These are phyloP conservation scores for Sanderia malayensis DNA, from an alignment of 30 jellyfish, hydroid and myxozoan genomes.

Conservation along the genomic window DNA sequence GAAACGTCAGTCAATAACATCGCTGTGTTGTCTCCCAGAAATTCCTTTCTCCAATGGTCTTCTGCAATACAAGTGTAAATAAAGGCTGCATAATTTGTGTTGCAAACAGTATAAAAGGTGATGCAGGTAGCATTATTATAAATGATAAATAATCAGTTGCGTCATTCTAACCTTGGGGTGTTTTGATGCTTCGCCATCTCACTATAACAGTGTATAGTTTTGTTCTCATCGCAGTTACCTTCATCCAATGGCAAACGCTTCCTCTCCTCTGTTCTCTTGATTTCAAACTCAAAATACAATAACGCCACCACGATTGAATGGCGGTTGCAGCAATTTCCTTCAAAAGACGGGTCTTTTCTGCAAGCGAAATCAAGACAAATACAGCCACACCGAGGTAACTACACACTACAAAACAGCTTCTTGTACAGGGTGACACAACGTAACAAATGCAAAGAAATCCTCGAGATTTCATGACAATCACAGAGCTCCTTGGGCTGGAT, in stretches of 20 bases:
- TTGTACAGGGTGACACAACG: too few species aligned
- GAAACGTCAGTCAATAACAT: conserved; percentile 78
- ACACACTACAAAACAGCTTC: not conserved
- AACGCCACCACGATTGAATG: conserved; percentile 71
- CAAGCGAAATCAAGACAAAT: not conserved
- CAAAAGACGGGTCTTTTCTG: conserved; percentile 46
- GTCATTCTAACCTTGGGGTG: conserved; percentile 28
- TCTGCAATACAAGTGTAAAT: too few species aligned
- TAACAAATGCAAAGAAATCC: not conserved
- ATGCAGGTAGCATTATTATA: too few species aligned
- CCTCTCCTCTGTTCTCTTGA: conserved; percentile 25
- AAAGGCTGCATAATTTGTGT: too few species aligned
- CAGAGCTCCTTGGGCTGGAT: too few species aligned
- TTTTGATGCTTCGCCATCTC: conserved; percentile 21
- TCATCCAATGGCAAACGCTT: conserved; percentile 24
- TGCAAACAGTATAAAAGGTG: too few species aligned
- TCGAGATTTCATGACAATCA: not conserved
- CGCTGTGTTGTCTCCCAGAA: conserved; percentile 76
- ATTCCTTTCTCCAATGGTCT: conserved; percentile 73
- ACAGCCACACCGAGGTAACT: not conserved
- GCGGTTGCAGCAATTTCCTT: conserved; percentile 70
- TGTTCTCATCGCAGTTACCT: conserved; percentile 15
- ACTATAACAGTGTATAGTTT: conserved; percentile 20
- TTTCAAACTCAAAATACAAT: conserved; percentile 13
- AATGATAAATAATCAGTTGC: too few species aligned